phyloP scores from a whole-genome alignment of 2,113 vertebrate species.

The Pseudonaja textilis region DNA sequence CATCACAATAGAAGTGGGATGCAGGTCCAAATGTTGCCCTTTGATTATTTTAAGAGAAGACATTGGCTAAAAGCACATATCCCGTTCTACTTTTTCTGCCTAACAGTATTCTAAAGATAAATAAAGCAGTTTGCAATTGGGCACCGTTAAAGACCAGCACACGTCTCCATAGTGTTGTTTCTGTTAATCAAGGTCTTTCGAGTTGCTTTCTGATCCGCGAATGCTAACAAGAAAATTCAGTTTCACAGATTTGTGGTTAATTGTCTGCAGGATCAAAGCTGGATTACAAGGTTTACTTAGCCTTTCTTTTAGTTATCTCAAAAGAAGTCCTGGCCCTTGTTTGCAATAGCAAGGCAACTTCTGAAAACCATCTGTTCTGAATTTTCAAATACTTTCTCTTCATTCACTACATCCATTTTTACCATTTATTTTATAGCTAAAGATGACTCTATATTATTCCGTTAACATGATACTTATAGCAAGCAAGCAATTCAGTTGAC shows the following conservation, averaged over 20 bases:
- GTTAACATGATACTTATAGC: neutral
- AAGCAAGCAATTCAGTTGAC: neutral
- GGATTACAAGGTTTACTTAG: neutral
- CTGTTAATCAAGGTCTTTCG: neutral
- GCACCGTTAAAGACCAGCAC: neutral
- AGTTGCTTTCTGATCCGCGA: neutral
- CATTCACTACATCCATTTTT: neutral
- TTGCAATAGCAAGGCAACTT: conserved; percentile 47
- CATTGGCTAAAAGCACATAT: neutral
- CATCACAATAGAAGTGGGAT: neutral
- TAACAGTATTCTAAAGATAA: neutral
- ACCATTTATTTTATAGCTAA: neutral
- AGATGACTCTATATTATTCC: neutral
- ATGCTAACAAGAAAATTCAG: neutral
- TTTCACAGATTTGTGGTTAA: neutral
- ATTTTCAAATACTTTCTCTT: conserved; percentile 56
- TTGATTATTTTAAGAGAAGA: neutral
- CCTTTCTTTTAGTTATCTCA: neutral
- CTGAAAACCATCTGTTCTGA: conserved; percentile 55
- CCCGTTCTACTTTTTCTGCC: neutral
- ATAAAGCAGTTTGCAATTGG: neutral
- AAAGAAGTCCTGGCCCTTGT: conserved; percentile 5
- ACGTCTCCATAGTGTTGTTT: neutral
- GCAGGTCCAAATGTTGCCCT: neutral
- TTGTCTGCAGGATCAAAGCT: neutral